Evolutionary conservation across 2,113 vertebrate genomes (phyloP).

Genomic region (Sylvia atricapilla): DNA sequence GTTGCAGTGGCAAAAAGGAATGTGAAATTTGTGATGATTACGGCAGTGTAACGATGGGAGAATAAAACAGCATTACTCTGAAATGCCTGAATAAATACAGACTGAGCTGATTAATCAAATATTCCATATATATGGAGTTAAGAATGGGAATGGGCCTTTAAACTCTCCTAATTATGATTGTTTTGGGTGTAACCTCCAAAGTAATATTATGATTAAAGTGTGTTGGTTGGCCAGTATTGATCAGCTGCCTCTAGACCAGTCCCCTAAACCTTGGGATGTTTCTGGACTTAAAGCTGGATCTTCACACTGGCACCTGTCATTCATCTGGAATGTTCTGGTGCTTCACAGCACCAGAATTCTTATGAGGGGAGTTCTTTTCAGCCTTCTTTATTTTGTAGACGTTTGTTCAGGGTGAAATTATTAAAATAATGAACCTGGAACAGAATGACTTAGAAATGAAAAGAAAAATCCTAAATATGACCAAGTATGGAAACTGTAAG

Average conservation of each 20-base stretch:
- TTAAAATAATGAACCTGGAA: conserved; percentile 71
- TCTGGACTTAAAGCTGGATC: neutral
- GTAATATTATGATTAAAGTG: neutral
- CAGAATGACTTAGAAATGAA: conserved; percentile 66
- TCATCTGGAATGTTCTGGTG: neutral
- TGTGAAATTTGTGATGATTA: neutral
- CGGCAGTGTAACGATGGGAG: neutral
- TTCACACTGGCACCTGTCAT: neutral
- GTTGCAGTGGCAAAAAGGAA: neutral
- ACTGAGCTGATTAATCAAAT: neutral
- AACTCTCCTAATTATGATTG: neutral
- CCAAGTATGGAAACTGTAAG: conserved; percentile 67
- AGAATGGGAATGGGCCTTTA: neutral
- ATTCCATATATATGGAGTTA: neutral
- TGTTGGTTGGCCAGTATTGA: neutral
- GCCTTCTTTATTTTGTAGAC: conserved; percentile 36
- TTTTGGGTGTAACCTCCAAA: neutral
- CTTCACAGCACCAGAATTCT: neutral
- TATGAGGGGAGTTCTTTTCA: neutral
- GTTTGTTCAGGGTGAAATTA: conserved; percentile 59
- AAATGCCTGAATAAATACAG: neutral
- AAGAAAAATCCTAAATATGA: conserved; percentile 65
- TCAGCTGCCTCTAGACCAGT: neutral
- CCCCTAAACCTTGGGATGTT: neutral
- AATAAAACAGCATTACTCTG: neutral